Evolutionary conservation across 1,140 invertebrate species (phyloP).

Genomic region (Cotesia vestalis): DNA sequence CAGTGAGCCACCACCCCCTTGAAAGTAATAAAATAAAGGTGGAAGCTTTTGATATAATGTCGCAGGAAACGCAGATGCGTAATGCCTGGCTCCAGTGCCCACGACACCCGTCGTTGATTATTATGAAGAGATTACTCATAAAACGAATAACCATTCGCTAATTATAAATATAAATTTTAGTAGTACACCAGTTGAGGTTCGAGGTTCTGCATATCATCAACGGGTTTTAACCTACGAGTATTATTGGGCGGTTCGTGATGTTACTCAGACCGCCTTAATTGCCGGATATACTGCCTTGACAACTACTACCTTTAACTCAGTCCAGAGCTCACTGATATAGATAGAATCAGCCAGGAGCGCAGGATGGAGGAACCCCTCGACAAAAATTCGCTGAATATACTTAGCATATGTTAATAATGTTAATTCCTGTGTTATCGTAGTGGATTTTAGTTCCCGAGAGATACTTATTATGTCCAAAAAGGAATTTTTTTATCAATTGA

Average conservation of each 20-base stretch:
- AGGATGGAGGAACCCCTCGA: neutral
- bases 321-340: neutral
- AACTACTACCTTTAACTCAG: slow-evolving; percentile 19
- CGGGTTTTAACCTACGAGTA: neutral
- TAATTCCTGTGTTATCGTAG: too few species aligned
- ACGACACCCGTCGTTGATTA: slow-evolving; percentile 41
- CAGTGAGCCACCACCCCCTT: neutral
- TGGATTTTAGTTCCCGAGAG: too few species aligned
- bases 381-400: slow-evolving; percentile 16
- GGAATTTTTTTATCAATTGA: too few species aligned
- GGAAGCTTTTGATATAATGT: neutral
- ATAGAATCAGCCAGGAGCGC: slow-evolving; percentile 11
- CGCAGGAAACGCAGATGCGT: slow-evolving; percentile 44
- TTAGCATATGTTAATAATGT: too few species aligned
- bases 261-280: slow-evolving; percentile 31
- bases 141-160: slow-evolving; percentile 36
- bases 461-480: too few species aligned
- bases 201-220: slow-evolving; percentile 18
- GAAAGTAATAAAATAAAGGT: slow-evolving; percentile 1
- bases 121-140: slow-evolving; percentile 49
- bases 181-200: neutral
- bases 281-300: slow-evolving; percentile 34
- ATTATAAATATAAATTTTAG: slow-evolving; percentile 49
- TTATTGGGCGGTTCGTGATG: slow-evolving; percentile 4
- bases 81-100: neutral